A percentile compares a stretch with the other conserved stretches of the same genome.
Conservation (phyloP, 2,113 vertebrate genomes). For the Toxotes jaculatrix region DNA sequence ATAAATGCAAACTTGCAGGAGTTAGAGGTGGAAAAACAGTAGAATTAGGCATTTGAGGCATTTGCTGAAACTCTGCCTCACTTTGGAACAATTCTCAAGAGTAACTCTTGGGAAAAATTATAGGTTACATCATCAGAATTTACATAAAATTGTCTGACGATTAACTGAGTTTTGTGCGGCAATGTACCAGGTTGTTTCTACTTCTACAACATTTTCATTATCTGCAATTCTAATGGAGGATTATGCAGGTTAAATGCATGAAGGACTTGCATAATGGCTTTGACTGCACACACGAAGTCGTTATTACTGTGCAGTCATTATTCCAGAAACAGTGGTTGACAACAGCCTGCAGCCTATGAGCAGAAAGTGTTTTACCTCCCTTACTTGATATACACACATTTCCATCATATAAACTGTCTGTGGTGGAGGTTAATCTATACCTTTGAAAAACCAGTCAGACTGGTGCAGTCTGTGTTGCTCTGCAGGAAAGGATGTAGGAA, state of each 20-base stretch:
- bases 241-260: constrained; percentile 65
- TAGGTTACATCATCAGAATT: constrained; percentile 62
- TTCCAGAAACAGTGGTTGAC: neutral
- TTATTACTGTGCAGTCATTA: constrained; percentile 41
- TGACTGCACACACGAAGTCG: constrained; percentile 7
- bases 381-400: constrained; percentile 16
- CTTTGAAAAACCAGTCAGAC: constrained; percentile 19
- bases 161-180: constrained; percentile 32
- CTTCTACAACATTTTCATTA: constrained; percentile 41
- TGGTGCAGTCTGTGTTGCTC: constrained; percentile 9
- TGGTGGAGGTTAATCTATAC: constrained; percentile 15
- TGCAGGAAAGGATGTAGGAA: constrained; percentile 25
- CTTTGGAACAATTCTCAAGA: constrained; percentile 15
- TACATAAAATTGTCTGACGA: constrained; percentile 50
- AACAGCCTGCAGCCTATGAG: constrained; percentile 30
- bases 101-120: constrained; percentile 23
- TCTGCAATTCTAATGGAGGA: constrained; percentile 53
- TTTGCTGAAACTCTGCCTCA: constrained; percentile 30
- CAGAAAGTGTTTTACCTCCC: constrained; percentile 4
- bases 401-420: neutral
- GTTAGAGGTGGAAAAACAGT: neutral
- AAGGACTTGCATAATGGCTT: constrained; percentile 57
- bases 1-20: neutral
- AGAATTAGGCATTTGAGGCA: neutral
- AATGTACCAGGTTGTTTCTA: constrained; percentile 35